Evolutionary conservation across 2,113 vertebrate genomes (phyloP).

Genomic region (Beaufortia kweichowensis): DNA sequence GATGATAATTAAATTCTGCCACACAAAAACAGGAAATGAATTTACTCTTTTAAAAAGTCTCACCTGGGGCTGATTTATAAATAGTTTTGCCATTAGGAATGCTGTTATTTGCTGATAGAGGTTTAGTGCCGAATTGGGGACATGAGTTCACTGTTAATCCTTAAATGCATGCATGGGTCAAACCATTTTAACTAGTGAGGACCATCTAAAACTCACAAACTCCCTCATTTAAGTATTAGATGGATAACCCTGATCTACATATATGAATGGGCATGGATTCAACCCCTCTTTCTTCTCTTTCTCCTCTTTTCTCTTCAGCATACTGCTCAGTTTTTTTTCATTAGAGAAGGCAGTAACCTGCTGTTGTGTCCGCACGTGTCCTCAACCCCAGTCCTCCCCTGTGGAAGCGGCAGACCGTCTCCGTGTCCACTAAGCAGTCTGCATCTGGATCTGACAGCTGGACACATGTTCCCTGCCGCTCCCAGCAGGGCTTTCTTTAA

Average conservation of each 20-base stretch:
- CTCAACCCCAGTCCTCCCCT: background rate
- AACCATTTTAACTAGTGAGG: too few relatives aligned
- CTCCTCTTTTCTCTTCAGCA: background rate
- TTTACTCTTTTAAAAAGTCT: too few relatives aligned
- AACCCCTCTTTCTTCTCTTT: background rate
- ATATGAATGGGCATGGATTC: background rate
- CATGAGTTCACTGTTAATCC: too few relatives aligned
- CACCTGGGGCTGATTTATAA: too few relatives aligned
- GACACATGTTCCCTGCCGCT: conserved; percentile 59
- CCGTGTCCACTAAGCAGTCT: conserved; percentile 59
- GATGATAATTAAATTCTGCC: too few relatives aligned
- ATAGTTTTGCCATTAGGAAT: too few relatives aligned
- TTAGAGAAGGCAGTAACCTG: conserved; percentile 17
- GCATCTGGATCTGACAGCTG: conserved; percentile 65
- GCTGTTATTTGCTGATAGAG: too few relatives aligned
- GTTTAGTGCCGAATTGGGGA: too few relatives aligned
- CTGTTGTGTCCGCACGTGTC: conserved; percentile 2
- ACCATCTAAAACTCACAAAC: background rate
- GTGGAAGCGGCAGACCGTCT: background rate
- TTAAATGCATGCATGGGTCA: too few relatives aligned
- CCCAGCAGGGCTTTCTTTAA: conserved; percentile 52
- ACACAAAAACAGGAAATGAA: too few relatives aligned
- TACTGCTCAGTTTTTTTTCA: conserved; percentile 8
- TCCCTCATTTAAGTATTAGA: too few relatives aligned
- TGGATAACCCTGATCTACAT: background rate